Base-by-base conservation (phyloP, 2,797 vertebrate species). In the Chelon labrosus region DNA sequence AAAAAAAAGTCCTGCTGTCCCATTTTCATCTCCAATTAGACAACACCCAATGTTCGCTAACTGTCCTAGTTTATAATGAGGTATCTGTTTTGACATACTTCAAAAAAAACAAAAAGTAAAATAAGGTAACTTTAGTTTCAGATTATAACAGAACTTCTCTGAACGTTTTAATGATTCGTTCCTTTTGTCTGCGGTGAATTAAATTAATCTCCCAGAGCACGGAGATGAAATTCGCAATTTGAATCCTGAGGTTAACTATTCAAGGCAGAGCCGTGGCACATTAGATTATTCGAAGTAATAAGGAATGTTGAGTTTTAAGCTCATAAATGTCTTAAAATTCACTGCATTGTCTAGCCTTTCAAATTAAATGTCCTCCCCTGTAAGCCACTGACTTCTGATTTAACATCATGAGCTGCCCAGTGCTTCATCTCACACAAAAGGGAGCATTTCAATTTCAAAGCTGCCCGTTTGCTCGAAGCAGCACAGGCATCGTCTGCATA, bases 391-490 rank as follows among this genome's bases (percentile, higher is more conserved):
- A 77, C 73, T 89, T 79, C 54, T 64, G 27, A 79, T 50, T 57
- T 56, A 61, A 60, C 50, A 57, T 65, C 71, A 58, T 1, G 20
- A 77, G 55, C 42, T 63, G 63, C 58, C 70, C 55, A 7, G 41
- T 55, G 61, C 71, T 71, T 77, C 74, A 19, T 16, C 75, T n/a
- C 8, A 71, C 68, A 82, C 65, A 84, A 83, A 73, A 82, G 67
- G 42, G 54, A 58, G 38, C 65, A 87, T 90, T 91, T 90, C 62
- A 80, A 85, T 88, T 85, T 92, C 85, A 91, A 91, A 86, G 84
- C 66, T 39, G 19, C 60, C 53, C 74, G 65, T 82, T 85, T 71
- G 79, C 79, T 85, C 64, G 47, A 78, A 73, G 68, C 68, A 61
- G 51, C 56, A 56, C 37, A 38, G 37, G 17, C 2, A 37, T 70